Base-by-base conservation (phyloP, 2,888 invertebrate species). In the Microctonus aethiopoides region DNA sequence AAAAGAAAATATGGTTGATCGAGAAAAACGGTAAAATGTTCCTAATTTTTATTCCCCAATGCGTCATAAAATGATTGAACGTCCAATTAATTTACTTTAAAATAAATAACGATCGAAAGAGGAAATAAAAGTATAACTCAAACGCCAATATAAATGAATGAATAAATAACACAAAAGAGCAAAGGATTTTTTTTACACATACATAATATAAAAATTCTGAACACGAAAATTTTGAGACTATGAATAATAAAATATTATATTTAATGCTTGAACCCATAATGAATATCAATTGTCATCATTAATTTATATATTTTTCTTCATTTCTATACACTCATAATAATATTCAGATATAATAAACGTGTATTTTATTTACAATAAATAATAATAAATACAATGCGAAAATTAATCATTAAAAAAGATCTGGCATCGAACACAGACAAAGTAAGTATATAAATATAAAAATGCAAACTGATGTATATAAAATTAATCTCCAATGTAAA, bases 201-300 rank as follows among this genome's bases (percentile, higher is more conserved):
- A 26, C 59, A 39, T 60, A 26, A 52, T 24, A 34, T 13, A 61
- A 61, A 61, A 13, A 60, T 34, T 29, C 36, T 13, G 32, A 11
- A n/a, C 32, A 20, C 11, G 10, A 20, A 60, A 60, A 20, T 11
- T 60, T 36, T 7, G 4, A 10, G 20, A 34, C 2, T 54, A 24
- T 11, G 13, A 26, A 56, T 2, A 26, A 46, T 16, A 46, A 7
- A n/a, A n/a, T n/a, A n/a, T n/a, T n/a, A n/a, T 5, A 16, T n/a
- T 46, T 16, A 16, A 16, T n/a, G 9, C 16, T 46, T 16, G 0
- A 46, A 16, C 56, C 46, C 59, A 52, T 74, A 75, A 75, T 74
- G 72, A 74, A 75, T 74, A 75, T 67, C 74, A 74, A 75, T 74
- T 66, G 74, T 51, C 56, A 59, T 74, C 67, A 74, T 70, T n/a